phyloP scores from a whole-genome alignment of 2,888 invertebrate genomes.

The Trissolcus brochymenae region DNA sequence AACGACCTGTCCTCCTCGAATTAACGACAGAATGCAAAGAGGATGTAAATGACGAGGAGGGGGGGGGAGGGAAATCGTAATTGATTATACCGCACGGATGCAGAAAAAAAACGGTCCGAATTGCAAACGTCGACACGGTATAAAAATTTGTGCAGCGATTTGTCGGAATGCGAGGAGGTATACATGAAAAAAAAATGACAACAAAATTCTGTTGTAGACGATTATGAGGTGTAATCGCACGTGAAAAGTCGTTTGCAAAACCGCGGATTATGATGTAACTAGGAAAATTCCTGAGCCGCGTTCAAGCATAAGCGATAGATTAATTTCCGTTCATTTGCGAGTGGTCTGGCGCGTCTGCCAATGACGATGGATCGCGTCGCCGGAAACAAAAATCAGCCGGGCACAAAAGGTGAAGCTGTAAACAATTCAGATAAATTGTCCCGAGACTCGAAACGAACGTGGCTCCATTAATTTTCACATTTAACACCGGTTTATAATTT shows the following conservation, averaged over 20 bases:
- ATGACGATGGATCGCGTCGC: constrained; percentile 55
- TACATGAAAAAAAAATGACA: constrained; percentile 37
- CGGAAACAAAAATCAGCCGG: constrained; percentile 30
- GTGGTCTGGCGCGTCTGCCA: constrained; percentile 61
- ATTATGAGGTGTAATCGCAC: constrained; percentile 45
- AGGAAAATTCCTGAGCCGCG: constrained; percentile 50
- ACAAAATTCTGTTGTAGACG: constrained; percentile 36
- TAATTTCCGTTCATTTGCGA: constrained; percentile 64
- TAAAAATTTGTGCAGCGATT: constrained; percentile 16
- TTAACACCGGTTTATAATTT: too few species aligned
- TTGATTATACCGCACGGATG: constrained; percentile 29
- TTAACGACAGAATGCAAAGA: constrained; percentile 4
- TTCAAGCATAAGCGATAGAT: constrained; percentile 60
- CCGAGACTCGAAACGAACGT: constrained; percentile 29
- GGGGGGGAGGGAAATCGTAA: constrained; percentile 18
- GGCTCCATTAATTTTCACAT: constrained; percentile 2
- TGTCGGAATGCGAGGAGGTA: constrained; percentile 14
- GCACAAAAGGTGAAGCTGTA: constrained; percentile 45
- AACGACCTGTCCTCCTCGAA: constrained; percentile 29
- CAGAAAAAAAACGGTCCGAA: background rate
- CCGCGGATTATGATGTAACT: constrained; percentile 57
- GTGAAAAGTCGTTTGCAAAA: constrained; percentile 41
- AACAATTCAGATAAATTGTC: constrained; percentile 47
- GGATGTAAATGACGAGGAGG: constrained; percentile 2
- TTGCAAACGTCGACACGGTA: background rate